phyloP scores from a whole-genome alignment of 35 echinoderm and acorn worm species.

The Eucidaris tribuloides region DNA sequence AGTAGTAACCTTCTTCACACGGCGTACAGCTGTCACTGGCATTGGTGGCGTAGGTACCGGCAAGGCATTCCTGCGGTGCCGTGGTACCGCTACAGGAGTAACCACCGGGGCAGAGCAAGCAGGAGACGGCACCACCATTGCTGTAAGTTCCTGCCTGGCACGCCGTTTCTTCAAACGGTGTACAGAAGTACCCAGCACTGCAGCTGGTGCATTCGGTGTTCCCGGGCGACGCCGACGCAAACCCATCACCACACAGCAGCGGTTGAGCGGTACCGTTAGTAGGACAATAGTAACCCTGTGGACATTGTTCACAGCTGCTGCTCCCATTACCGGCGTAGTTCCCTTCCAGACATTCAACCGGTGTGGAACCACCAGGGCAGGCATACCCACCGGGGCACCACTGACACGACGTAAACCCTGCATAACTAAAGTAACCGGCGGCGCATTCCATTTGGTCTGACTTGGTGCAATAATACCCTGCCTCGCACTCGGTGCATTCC shows the following conservation, averaged over 20 bases:
- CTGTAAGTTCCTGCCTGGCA: constrained; percentile 47
- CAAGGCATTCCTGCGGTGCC: constrained; percentile 26
- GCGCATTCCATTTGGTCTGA: constrained; percentile 10
- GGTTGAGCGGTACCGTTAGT: constrained; percentile 50
- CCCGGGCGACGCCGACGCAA: constrained; percentile 17
- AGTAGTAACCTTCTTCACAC: constrained; percentile 74
- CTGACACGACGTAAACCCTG: constrained; percentile 19
- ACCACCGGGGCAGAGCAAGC: constrained; percentile 45
- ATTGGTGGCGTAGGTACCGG: constrained; percentile 59
- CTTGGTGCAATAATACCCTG: constrained; percentile 62
- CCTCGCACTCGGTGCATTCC: constrained; percentile 52
- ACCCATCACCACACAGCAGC: constrained; percentile 50
- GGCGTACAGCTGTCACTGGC: constrained; percentile 64
- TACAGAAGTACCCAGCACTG: constrained; percentile 52
- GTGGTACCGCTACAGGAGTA: constrained; percentile 40
- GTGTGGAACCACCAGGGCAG: constrained; percentile 26
- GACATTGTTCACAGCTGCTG: constrained; percentile 58
- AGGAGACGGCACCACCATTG: constrained; percentile 22
- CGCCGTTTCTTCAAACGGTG: neutral
- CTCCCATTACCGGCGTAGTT: constrained; percentile 67
- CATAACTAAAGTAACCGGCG: constrained; percentile 34
- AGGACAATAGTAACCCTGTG: constrained; percentile 64
- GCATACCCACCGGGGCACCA: constrained; percentile 54
- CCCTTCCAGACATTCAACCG: constrained; percentile 45
- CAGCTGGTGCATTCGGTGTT: constrained; percentile 35